Evolutionary conservation across 2,797 vertebrate species (phyloP).

Genomic region (Florisuga fusca): DNA sequence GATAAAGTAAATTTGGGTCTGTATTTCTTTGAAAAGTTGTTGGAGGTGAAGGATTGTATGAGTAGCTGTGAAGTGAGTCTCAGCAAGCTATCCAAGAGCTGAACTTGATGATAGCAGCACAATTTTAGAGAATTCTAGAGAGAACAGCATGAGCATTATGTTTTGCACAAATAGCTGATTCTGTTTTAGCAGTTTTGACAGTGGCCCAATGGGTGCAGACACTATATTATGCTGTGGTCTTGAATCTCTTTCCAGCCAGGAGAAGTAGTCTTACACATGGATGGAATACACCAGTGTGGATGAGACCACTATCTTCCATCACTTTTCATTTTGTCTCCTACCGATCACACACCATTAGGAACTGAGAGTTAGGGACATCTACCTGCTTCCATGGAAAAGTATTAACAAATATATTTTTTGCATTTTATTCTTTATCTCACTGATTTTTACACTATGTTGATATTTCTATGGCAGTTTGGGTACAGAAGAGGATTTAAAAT

Average conservation of each 20-base stretch:
- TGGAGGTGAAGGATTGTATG: neutral
- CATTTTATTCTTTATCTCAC: neutral
- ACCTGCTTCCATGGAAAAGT: neutral
- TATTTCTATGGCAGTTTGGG: neutral
- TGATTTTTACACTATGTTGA: neutral
- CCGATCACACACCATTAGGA: neutral
- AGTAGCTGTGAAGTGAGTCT: neutral
- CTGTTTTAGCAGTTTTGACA: neutral
- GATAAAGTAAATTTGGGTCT: neutral
- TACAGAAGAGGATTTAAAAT: neutral
- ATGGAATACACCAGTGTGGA: neutral
- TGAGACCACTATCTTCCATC: neutral
- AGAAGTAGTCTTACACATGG: neutral
- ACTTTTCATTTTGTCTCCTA: neutral
- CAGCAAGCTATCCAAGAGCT: neutral
- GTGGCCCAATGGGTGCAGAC: fast-evolving
- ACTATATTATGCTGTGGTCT: neutral
- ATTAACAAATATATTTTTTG: neutral
- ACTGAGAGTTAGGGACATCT: neutral
- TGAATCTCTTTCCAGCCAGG: neutral
- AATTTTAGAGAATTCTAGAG: neutral
- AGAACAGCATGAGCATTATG: fast-evolving
- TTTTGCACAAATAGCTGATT: neutral
- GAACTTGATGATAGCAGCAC: neutral
- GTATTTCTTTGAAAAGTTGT: neutral